phyloP scores from a whole-genome alignment of 2,113 vertebrate species.

The Romanogobio albipinnatus region DNA sequence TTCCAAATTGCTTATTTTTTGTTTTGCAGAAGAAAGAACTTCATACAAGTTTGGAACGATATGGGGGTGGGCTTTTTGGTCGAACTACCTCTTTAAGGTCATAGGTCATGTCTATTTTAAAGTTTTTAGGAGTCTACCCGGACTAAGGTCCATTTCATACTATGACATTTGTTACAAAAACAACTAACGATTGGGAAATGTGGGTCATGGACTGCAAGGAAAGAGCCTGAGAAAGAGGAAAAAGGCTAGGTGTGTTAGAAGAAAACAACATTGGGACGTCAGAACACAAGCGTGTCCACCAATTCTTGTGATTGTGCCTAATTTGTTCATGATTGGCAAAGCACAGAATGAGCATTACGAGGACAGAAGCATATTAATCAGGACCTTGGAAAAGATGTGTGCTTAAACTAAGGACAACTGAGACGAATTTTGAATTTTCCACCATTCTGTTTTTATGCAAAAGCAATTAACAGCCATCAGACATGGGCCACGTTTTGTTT shows the following conservation, averaged over 20 bases:
- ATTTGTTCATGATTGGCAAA: slow-evolving; percentile 34
- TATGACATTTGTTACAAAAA: background rate
- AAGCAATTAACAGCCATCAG: slow-evolving; percentile 78
- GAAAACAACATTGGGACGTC: background rate
- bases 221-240: slow-evolving; percentile 2
- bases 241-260: background rate
- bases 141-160: slow-evolving; percentile 1
- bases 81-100: background rate
- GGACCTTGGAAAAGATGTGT: background rate
- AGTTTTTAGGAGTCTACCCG: background rate
- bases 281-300: slow-evolving; percentile 24
- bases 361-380: slow-evolving; percentile 21
- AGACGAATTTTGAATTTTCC: background rate
- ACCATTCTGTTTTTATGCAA: slow-evolving; percentile 54
- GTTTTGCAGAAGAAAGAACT: background rate
- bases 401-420: slow-evolving; percentile 28
- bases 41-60: background rate
- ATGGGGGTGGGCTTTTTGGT: background rate
- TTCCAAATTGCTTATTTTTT: background rate
- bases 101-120: background rate
- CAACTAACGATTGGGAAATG: too few relatives aligned
- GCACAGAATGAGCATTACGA: background rate
- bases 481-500: slow-evolving; percentile 75
- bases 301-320: slow-evolving; percentile 6
- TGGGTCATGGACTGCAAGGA: background rate